A percentile compares a stretch with the other conserved stretches of the same genome.
These are phyloP conservation scores for Agriopis marginaria DNA, from an alignment of 2,888 invertebrate genomes.

Conservation along the genomic window DNA sequence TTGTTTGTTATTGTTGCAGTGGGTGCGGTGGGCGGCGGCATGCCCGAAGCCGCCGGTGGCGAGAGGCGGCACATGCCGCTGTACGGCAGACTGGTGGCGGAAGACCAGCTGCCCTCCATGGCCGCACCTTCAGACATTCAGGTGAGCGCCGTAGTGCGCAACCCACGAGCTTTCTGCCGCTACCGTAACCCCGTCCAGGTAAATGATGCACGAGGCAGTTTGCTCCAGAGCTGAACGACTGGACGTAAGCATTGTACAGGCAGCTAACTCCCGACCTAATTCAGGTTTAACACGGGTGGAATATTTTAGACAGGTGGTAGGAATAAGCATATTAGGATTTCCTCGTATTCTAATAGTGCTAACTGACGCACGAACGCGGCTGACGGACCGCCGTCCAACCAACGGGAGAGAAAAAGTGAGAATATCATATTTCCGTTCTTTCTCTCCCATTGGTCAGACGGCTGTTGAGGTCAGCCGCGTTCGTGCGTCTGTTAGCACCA, in stretches of 20 bases:
- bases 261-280: slow-evolving; percentile 30
- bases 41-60: slow-evolving; percentile 78
- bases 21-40: slow-evolving; percentile 81
- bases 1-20: slow-evolving; percentile 68
- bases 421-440: too few species aligned
- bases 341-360: not conserved
- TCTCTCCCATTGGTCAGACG: too few species aligned
- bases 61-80: slow-evolving; percentile 92
- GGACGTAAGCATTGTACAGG: slow-evolving; percentile 35
- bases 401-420: too few species aligned
- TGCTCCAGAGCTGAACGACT: slow-evolving; percentile 45
- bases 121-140: slow-evolving; percentile 89
- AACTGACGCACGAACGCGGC: too few species aligned
- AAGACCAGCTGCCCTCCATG: slow-evolving; percentile 91
- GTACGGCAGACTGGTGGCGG: slow-evolving; percentile 95
- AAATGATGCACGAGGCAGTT: slow-evolving; percentile 85
- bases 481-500: too few species aligned
- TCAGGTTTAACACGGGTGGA: slow-evolving; percentile 25
- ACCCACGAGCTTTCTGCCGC: slow-evolving; percentile 85
- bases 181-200: slow-evolving; percentile 81
- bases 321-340: not conserved
- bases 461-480: too few species aligned
- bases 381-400: too few species aligned
- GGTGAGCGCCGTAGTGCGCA: slow-evolving; percentile 84
- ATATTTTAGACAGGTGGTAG: not conserved